Conservation (phyloP, 23 tunicate genomes). For the Styela clava region DNA sequence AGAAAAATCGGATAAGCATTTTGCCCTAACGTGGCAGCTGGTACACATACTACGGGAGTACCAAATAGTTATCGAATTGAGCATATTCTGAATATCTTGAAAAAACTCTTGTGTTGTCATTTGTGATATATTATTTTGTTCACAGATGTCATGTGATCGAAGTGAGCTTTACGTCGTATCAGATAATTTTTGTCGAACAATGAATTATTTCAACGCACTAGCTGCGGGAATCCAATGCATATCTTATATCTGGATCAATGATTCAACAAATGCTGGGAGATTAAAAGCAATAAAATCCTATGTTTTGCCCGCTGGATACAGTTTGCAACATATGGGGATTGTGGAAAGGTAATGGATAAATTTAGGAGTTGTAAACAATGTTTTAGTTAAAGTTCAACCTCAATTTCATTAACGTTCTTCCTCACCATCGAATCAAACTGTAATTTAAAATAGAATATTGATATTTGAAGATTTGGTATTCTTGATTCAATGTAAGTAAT, state of each 20-base stretch:
- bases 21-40: too few relatives aligned
- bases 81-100: too few relatives aligned
- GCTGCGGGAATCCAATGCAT: constrained; percentile 24
- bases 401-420: not conserved
- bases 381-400: not conserved
- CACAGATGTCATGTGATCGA: constrained; percentile 14
- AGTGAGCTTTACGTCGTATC: constrained; percentile 6
- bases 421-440: too few relatives aligned
- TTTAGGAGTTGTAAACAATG: not conserved
- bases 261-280: not conserved
- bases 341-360: constrained; percentile 27
- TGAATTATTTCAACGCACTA: constrained; percentile 19
- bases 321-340: not conserved
- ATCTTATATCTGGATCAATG: constrained; percentile 25
- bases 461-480: not conserved
- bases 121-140: too few relatives aligned
- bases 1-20: too few relatives aligned
- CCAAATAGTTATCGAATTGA: too few relatives aligned
- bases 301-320: constrained; percentile 26
- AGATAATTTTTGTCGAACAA: constrained; percentile 25
- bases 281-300: not conserved
- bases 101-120: too few relatives aligned
- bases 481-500: too few relatives aligned
- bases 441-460: too few relatives aligned
- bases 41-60: too few relatives aligned